These are phyloP conservation scores for Centropyge bicolor DNA, from an alignment of 2,797 vertebrate species.

Conservation along the genomic window DNA sequence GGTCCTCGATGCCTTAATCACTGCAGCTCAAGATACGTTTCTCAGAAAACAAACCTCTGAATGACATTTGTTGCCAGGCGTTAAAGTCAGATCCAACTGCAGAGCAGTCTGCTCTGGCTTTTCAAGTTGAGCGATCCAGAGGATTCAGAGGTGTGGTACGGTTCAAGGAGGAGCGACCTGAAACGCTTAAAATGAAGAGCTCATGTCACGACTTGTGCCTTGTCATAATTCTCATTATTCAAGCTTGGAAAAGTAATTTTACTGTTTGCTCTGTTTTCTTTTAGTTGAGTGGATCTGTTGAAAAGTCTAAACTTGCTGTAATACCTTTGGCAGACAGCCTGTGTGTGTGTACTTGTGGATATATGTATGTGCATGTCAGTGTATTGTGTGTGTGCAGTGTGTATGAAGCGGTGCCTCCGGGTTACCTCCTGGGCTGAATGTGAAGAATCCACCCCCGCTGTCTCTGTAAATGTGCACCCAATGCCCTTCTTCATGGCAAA, in stretches of 20 bases:
- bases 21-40: slow-evolving; percentile 61
- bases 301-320: slow-evolving; percentile 60
- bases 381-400: slow-evolving; percentile 17
- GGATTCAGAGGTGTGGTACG: slow-evolving; percentile 48
- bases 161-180: slow-evolving; percentile 31
- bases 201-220: slow-evolving; percentile 65
- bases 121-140: slow-evolving; percentile 38
- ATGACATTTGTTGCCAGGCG: slow-evolving; percentile 56
- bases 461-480: slow-evolving; percentile 37
- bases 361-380: slow-evolving; percentile 13
- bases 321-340: slow-evolving; percentile 50
- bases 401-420: slow-evolving; percentile 14
- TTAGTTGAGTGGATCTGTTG: slow-evolving; percentile 34
- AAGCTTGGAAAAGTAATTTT: slow-evolving; percentile 59
- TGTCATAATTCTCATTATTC: slow-evolving; percentile 55
- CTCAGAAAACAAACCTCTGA: slow-evolving; percentile 71
- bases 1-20: slow-evolving; percentile 67
- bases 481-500: slow-evolving; percentile 30
- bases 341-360: slow-evolving; percentile 5
- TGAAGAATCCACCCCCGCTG: slow-evolving; percentile 59
- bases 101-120: slow-evolving; percentile 39
- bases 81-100: slow-evolving; percentile 44
- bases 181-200: slow-evolving; percentile 26
- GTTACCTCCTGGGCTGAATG: slow-evolving; percentile 65
- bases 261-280: slow-evolving; percentile 59